A percentile compares a stretch with the other conserved stretches of the same genome.
Evolutionary conservation across 2,113 vertebrate genomes (phyloP).

Genomic region (Gambusia holbrooki): DNA sequence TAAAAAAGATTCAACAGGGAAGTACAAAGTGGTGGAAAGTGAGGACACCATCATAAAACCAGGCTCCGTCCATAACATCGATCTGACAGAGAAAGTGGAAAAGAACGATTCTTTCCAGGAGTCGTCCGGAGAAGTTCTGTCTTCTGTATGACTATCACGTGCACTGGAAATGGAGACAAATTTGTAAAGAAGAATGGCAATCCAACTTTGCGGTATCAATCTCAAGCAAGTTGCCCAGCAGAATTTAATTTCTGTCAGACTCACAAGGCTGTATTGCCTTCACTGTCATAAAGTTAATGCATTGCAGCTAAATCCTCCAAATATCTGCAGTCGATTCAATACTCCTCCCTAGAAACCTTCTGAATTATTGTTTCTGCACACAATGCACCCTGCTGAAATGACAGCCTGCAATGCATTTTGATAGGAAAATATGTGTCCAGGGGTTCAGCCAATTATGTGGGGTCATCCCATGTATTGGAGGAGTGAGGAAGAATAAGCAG

Average conservation of each 20-base stretch:
- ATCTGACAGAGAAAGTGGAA: conserved; percentile 80
- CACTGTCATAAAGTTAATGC: conserved; percentile 40
- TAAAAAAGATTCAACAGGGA: conserved; percentile 81
- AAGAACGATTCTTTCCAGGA: conserved; percentile 84
- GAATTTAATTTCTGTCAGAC: conserved; percentile 29
- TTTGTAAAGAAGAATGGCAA: conserved; percentile 65
- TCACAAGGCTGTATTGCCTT: conserved; percentile 23
- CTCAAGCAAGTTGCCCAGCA: conserved; percentile 12
- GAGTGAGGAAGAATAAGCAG: conserved; percentile 51
- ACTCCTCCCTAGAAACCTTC: conserved; percentile 10
- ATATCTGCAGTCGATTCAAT: conserved; percentile 24
- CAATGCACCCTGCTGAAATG: conserved; percentile 9
- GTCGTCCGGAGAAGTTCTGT: conserved; percentile 84
- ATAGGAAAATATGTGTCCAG: conserved; percentile 31
- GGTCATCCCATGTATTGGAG: conserved; percentile 52
- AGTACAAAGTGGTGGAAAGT: conserved; percentile 86
- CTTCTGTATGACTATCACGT: conserved; percentile 92
- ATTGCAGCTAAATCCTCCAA: conserved; percentile 25
- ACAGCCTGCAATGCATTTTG: conserved; percentile 20
- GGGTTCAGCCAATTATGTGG: conserved; percentile 56
- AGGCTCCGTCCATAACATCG: conserved; percentile 80
- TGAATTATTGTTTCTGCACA: background rate
- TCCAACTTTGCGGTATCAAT: conserved; percentile 15
- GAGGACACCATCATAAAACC: conserved; percentile 85
- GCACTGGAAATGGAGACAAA: conserved; percentile 86